Evolutionary conservation across 35 echinoderm and acorn worm genomes (phyloP), one percentile per base, ranked within the genome.

Genomic region (Acanthaster planci): DNA sequence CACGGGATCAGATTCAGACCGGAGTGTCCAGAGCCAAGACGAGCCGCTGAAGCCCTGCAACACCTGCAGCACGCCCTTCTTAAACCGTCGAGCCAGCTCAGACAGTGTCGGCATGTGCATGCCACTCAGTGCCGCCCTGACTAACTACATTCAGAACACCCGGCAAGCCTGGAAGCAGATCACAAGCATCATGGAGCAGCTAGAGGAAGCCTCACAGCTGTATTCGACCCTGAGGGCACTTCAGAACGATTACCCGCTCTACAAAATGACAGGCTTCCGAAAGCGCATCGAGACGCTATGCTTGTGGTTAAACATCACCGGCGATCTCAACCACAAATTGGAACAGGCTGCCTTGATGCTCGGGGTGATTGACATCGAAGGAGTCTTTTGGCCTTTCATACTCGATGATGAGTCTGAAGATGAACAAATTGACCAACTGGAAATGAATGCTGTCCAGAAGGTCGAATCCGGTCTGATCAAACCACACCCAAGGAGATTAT

Each of bases 271-370:
- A 7, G 51, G 91, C 22, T 99, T 99, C 64, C 85, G 27, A 19
- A 76, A 84, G 56, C 68, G 92, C 51, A 60, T 99, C 0, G 40
- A 80, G 35, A 90, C 92, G 2, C 55, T 99, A 36, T 86, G 86
- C 38, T 39, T 99, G 35, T 99, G 96, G 96, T 79, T 99, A 40
- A 99, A 99, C 37, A 55, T 99, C 35, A 99, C 96, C 44, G 86
- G 82, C 21, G 96, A 99, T 80, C 86, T 99, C 35, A 87, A 80
- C 39, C 92, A 94, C 23, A 94, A 88, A 50, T 79, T 99, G 39
- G 80, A 87, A 12, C 54, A 94, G 26, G 80, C 92, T 38, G 80
- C 78, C 8, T 38, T 87, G 18, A 82, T 78, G 30, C 86, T 99
- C 0, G 96, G 92, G 37, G 92, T 99, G 31, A 82, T 94, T 60